phyloP scores from a whole-genome alignment of 2,797 vertebrate genomes.

The Lycodopsis pacificus region DNA sequence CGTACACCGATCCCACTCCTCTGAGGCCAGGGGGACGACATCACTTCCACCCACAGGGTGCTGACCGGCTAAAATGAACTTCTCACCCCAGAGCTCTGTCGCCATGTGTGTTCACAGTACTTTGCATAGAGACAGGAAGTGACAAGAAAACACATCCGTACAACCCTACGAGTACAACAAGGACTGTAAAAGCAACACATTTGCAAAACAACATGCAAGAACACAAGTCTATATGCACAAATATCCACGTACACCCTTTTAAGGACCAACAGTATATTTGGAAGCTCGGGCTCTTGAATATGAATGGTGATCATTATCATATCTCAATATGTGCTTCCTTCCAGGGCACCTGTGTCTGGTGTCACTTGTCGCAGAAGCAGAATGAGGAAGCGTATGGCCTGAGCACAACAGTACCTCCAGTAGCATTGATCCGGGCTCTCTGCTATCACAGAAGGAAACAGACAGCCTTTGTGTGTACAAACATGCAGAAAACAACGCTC shows the following conservation, averaged over 20 bases:
- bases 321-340: constrained; percentile 50
- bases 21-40: constrained; percentile 43
- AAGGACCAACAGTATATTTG: constrained; percentile 22
- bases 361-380: constrained; percentile 42
- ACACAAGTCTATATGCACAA: constrained; percentile 11
- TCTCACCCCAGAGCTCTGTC: constrained; percentile 53
- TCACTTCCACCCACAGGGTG: constrained; percentile 66
- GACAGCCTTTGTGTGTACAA: constrained; percentile 24
- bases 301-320: constrained; percentile 35
- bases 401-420: constrained; percentile 46
- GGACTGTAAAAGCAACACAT: constrained; percentile 39
- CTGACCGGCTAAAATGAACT: constrained; percentile 54
- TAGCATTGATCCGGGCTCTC: constrained; percentile 41
- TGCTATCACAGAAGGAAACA: constrained; percentile 32
- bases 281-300: constrained; percentile 29
- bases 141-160: constrained; percentile 4
- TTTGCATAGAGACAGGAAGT: constrained; percentile 63
- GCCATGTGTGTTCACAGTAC: background rate
- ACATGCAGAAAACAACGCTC: constrained; percentile 32
- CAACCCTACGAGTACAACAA: background rate
- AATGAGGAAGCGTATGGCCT: constrained; percentile 49
- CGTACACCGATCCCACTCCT: constrained; percentile 40
- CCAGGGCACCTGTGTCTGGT: constrained; percentile 47
- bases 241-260: constrained; percentile 7
- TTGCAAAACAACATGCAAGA: constrained; percentile 7